Percentiles rank a stretch among this genome's conserved stretches.
Conservation (phyloP, 2,113 vertebrate genomes). For the Rattus norvegicus region DNA sequence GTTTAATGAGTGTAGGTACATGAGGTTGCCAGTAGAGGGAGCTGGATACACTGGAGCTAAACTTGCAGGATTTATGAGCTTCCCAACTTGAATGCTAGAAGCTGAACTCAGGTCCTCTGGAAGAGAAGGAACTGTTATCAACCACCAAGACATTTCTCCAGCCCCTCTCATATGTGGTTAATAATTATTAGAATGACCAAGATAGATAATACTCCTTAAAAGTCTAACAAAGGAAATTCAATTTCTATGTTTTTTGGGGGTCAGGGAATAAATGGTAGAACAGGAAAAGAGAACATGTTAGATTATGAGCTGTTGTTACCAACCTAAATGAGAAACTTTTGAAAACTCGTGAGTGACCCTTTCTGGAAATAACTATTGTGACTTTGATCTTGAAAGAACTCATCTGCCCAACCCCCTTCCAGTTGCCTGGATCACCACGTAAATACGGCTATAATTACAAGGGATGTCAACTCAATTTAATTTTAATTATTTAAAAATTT, state of each 20-base stretch:
- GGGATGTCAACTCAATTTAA: slow-evolving; percentile 81
- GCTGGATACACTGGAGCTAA: too few relatives aligned
- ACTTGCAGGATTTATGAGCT: too few relatives aligned
- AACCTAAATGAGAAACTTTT: slow-evolving; percentile 39
- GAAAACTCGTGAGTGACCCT: not conserved
- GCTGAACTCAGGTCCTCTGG: not conserved
- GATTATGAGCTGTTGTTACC: not conserved
- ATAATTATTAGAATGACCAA: not conserved
- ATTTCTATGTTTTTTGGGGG: not conserved
- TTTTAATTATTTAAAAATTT: slow-evolving; percentile 86
- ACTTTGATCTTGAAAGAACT: slow-evolving; percentile 51
- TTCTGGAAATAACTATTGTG: slow-evolving; percentile 46
- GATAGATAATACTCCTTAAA: not conserved
- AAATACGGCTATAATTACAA: slow-evolving; percentile 82
- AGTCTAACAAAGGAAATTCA: not conserved
- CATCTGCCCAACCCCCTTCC: slow-evolving; percentile 16
- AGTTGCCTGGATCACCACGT: slow-evolving; percentile 77
- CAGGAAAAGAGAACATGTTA: not conserved
- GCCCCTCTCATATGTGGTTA: not conserved
- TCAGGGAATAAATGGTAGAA: not conserved
- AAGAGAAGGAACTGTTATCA: not conserved
- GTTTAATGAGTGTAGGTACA: too few relatives aligned
- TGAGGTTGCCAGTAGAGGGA: not conserved
- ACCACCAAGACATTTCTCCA: not conserved
- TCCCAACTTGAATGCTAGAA: too few relatives aligned